These are phyloP conservation scores for Doryteuthis pealeii DNA, from an alignment of 1,140 invertebrate genomes.

Conservation along the genomic window DNA sequence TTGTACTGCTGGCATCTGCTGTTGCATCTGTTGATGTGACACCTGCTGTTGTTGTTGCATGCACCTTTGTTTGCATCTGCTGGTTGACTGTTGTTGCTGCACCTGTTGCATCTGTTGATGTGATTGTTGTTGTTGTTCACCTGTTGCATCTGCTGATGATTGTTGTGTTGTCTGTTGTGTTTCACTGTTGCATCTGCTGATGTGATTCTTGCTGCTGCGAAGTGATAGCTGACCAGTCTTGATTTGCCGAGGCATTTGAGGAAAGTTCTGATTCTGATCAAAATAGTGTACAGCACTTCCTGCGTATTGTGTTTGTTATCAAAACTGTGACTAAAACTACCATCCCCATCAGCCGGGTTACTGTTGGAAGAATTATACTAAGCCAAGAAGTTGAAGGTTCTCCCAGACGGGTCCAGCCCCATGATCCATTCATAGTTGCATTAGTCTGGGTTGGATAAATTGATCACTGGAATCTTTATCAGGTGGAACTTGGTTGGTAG, in stretches of 20 bases:
- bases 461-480: neutral
- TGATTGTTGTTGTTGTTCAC: too few relatives aligned
- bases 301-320: too few relatives aligned
- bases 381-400: neutral
- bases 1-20: neutral
- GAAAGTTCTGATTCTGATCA: constrained; percentile 1
- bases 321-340: too few relatives aligned
- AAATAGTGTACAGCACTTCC: neutral
- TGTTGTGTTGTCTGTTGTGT: constrained; percentile 4
- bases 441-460: neutral
- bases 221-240: neutral
- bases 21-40: neutral
- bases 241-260: neutral
- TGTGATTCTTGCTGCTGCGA: too few relatives aligned
- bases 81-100: neutral
- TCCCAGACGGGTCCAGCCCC: neutral
- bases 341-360: too few relatives aligned
- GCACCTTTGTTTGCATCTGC: neutral
- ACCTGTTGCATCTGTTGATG: too few relatives aligned
- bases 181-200: neutral
- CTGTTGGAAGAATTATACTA: neutral
- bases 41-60: neutral
- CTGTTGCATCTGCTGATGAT: too few relatives aligned
- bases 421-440: neutral
- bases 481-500: neutral